A percentile compares a stretch with the other conserved stretches of the same genome.
These are phyloP conservation scores for Apomyelois bistriatella DNA, from an alignment of 2,888 invertebrate species.

Conservation along the genomic window DNA sequence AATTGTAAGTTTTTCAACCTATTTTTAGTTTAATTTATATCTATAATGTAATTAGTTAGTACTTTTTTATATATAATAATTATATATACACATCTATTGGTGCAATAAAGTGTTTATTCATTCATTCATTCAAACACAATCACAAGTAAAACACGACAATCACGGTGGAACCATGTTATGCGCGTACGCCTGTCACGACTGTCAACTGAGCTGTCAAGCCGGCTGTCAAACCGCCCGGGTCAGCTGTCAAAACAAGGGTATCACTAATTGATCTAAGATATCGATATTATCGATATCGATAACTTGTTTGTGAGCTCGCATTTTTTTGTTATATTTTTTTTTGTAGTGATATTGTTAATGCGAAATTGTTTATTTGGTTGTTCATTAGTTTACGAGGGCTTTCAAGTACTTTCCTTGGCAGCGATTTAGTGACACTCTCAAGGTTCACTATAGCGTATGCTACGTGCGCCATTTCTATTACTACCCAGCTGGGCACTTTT, in stretches of 20 bases:
- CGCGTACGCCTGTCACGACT: constrained; percentile 1
- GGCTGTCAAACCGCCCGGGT: background rate
- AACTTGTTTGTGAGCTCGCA: background rate
- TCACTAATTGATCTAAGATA: background rate
- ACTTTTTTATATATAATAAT: no score
- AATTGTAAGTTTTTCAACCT: no score
- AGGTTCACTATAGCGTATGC: no score
- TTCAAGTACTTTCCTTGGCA: no score
- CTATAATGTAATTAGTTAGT: no score
- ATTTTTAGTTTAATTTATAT: no score
- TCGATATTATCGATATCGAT: background rate
- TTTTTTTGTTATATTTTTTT: background rate
- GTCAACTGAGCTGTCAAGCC: constrained; percentile 12
- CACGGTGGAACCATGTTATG: background rate
- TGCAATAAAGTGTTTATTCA: background rate
- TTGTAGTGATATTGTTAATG: background rate
- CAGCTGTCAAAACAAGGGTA: background rate
- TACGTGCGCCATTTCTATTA: no score
- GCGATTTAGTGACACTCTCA: no score
- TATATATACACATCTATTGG: no score
- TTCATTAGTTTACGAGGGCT: no score
- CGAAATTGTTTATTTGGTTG: no score
- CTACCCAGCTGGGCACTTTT: no score
- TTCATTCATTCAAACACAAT: background rate
- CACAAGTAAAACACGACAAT: background rate